Percentiles rank a stretch among this genome's conserved stretches.
phyloP scores from a whole-genome alignment of 1,140 invertebrate genomes.

The Araneus ventricosus region DNA sequence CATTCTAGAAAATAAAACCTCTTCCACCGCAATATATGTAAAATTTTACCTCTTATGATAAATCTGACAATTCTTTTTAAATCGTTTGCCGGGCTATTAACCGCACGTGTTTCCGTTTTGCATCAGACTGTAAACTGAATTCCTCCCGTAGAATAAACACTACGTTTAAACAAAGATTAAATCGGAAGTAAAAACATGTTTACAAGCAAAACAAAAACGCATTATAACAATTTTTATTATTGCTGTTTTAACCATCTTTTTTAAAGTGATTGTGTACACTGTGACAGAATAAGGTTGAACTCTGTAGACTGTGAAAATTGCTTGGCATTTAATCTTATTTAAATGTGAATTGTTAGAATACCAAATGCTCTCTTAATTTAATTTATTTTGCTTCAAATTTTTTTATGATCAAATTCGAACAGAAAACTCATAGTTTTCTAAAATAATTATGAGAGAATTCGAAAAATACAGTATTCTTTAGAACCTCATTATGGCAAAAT shows the following conservation, averaged over 20 bases:
- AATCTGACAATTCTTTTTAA: slow-evolving; percentile 16
- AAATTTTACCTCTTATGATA: not conserved
- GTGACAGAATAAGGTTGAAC: not conserved
- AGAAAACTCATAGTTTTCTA: too few species aligned
- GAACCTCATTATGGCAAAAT: too few species aligned
- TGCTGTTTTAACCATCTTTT: not conserved
- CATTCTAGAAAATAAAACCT: not conserved
- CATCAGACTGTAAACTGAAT: not conserved
- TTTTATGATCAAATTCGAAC: too few species aligned
- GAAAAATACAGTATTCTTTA: too few species aligned
- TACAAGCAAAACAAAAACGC: not conserved
- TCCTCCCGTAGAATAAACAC: not conserved
- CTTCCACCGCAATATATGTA: not conserved
- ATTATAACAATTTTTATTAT: not conserved
- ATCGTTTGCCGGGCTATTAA: not conserved
- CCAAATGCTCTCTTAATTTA: too few species aligned
- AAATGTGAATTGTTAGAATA: too few species aligned
- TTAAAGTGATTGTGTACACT: not conserved
- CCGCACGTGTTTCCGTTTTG: not conserved
- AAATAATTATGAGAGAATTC: too few species aligned
- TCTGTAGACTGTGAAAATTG: not conserved
- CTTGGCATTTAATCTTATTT: too few species aligned
- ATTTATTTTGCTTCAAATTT: too few species aligned
- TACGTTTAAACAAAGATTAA: not conserved
- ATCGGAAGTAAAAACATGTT: not conserved